Conservation (phyloP, 2,888 invertebrate species). For the Thereva nobilitata region DNA sequence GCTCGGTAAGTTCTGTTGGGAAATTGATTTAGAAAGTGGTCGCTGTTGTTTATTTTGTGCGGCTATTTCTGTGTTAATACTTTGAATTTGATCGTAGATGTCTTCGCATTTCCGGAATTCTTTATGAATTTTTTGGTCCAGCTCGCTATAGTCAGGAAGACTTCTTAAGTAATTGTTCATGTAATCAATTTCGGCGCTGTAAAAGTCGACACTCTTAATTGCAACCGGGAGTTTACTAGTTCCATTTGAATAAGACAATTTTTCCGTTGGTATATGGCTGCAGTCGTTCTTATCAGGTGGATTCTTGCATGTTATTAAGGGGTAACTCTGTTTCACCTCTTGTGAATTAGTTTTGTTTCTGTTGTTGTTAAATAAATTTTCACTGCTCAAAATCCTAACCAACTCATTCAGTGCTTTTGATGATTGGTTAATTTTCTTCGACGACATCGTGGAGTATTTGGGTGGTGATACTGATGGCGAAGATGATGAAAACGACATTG, state of each 20-base stretch:
- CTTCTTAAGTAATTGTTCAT: constrained; percentile 59
- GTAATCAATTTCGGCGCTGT: constrained; percentile 58
- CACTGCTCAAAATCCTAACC: constrained; percentile 28
- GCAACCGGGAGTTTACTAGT: constrained; percentile 10
- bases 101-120: constrained; percentile 58
- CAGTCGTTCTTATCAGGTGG: constrained; percentile 28
- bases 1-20: constrained; percentile 47
- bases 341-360: constrained; percentile 8
- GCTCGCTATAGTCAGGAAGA: constrained; percentile 57
- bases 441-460: not conserved
- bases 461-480: constrained; percentile 55
- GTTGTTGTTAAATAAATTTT: constrained; percentile 28
- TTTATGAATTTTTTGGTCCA: constrained; percentile 56
- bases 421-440: constrained; percentile 18
- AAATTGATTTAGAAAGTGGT: constrained; percentile 52
- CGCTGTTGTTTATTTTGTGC: constrained; percentile 34
- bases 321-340: constrained; percentile 5
- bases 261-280: constrained; percentile 1
- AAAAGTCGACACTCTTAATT: constrained; percentile 48
- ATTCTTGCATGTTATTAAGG: constrained; percentile 22
- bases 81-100: constrained; percentile 55
- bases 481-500: constrained; percentile 53
- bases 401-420: constrained; percentile 30
- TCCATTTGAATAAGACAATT: constrained; percentile 1
- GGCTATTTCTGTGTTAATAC: constrained; percentile 41